These are phyloP conservation scores for Rhinella marina DNA, from an alignment of 2,797 vertebrate genomes.

Conservation along the genomic window DNA sequence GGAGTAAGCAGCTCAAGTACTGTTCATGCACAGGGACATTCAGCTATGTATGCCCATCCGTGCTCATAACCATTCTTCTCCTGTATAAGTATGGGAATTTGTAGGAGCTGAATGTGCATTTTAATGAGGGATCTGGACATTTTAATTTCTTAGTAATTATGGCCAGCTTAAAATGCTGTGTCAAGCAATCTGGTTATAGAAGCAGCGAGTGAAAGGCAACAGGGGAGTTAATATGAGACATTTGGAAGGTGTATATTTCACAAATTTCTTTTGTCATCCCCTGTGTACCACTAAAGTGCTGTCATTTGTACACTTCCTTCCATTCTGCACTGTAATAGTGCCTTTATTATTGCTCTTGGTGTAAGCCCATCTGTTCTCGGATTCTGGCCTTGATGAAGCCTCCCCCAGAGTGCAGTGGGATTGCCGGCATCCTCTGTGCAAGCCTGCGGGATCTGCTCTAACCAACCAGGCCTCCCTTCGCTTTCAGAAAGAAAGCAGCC, in stretches of 20 bases:
- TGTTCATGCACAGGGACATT: too few relatives aligned
- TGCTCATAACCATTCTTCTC: not conserved
- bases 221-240: not conserved
- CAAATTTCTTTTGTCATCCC: conserved; percentile 21
- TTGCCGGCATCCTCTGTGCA: conserved; percentile 39
- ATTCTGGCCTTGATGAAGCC: conserved; percentile 36
- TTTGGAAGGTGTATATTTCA: not conserved
- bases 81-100: not conserved
- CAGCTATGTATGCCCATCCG: too few relatives aligned
- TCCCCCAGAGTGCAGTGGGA: conserved; percentile 46
- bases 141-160: not conserved
- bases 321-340: not conserved
- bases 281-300: conserved; percentile 14
- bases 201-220: not conserved
- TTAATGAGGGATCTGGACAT: not conserved
- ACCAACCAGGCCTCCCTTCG: conserved; percentile 51
- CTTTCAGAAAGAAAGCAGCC: conserved; percentile 59
- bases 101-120: not conserved
- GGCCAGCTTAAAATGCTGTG: not conserved
- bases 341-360: conserved; percentile 17
- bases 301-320: conserved; percentile 14
- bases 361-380: conserved; percentile 43
- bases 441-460: conserved; percentile 56
- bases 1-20: too few relatives aligned
- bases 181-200: not conserved